A percentile compares a stretch with the other conserved stretches of the same genome.
Evolutionary conservation across 2,888 invertebrate genomes (phyloP).

Genomic region (Phlogophora meticulosa): DNA sequence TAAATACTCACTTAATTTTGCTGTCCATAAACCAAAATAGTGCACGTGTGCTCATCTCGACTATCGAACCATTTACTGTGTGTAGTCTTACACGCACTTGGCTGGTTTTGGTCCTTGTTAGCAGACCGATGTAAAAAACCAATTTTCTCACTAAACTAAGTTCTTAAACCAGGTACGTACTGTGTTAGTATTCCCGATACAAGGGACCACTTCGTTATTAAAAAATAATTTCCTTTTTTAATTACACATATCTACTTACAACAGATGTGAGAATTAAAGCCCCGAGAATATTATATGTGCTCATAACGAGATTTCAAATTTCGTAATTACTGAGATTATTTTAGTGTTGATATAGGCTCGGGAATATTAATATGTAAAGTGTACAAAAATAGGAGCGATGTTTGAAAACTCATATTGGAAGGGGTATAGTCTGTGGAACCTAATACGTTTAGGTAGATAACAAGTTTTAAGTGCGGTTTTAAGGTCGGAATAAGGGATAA

Average conservation of each 20-base stretch:
- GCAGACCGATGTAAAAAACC: too few species aligned
- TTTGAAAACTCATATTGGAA: not conserved
- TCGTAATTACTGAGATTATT: conserved; percentile 43
- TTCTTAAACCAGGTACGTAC: too few species aligned
- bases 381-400: not conserved
- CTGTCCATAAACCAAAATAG: too few species aligned
- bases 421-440: not conserved
- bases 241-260: conserved; percentile 34
- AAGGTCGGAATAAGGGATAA: conserved; percentile 7
- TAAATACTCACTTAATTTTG: too few species aligned
- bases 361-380: conserved; percentile 14
- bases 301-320: conserved; percentile 33
- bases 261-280: conserved; percentile 22
- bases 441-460: not conserved
- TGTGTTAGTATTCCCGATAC: not conserved
- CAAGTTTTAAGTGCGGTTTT: conserved; percentile 19
- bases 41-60: too few species aligned
- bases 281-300: conserved; percentile 4
- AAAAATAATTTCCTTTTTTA: conserved; percentile 23
- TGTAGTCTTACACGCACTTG: too few species aligned
- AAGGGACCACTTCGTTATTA: not conserved
- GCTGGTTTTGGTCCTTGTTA: too few species aligned
- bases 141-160: too few species aligned
- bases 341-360: conserved; percentile 19
- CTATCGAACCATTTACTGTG: too few species aligned